Conservation (phyloP, 2,888 invertebrate genomes). For the Spatulosminthurus flaviceps region DNA sequence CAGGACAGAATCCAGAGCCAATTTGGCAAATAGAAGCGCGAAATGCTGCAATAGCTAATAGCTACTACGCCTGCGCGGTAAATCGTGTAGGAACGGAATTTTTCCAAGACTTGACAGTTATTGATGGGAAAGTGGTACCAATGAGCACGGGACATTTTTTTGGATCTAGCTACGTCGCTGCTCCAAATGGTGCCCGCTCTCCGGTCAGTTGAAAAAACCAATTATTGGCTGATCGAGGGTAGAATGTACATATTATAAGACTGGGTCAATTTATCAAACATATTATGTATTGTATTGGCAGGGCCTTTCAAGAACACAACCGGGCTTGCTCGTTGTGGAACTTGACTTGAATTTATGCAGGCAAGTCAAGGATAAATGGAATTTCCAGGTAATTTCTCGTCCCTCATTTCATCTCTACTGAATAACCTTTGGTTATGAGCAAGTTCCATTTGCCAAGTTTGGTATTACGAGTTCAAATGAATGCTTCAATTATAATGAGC, state of each 20-base stretch:
- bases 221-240: too few relatives aligned
- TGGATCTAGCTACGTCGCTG: constrained; percentile 92
- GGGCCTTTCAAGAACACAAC: constrained; percentile 77
- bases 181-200: constrained; percentile 91
- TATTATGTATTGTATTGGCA: too few relatives aligned
- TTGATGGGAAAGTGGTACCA: too few relatives aligned
- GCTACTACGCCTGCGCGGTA: constrained; percentile 89
- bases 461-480: too few relatives aligned
- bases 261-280: too few relatives aligned
- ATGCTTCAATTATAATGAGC: background rate
- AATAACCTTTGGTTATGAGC: too few relatives aligned
- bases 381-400: constrained; percentile 76
- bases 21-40: constrained; percentile 71
- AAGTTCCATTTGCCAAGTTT: too few relatives aligned
- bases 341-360: constrained; percentile 93
- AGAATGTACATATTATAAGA: too few relatives aligned
- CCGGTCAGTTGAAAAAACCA: too few relatives aligned
- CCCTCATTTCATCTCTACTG: background rate
- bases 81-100: constrained; percentile 93
- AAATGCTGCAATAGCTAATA: constrained; percentile 94
- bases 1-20: constrained; percentile 71
- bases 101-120: too few relatives aligned
- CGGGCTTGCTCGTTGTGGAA: constrained; percentile 88
- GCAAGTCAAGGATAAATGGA: constrained; percentile 93
- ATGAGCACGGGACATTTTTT: constrained; percentile 95